Conservation (phyloP, 2,797 vertebrate genomes). For the Notolepis coatsorum region DNA sequence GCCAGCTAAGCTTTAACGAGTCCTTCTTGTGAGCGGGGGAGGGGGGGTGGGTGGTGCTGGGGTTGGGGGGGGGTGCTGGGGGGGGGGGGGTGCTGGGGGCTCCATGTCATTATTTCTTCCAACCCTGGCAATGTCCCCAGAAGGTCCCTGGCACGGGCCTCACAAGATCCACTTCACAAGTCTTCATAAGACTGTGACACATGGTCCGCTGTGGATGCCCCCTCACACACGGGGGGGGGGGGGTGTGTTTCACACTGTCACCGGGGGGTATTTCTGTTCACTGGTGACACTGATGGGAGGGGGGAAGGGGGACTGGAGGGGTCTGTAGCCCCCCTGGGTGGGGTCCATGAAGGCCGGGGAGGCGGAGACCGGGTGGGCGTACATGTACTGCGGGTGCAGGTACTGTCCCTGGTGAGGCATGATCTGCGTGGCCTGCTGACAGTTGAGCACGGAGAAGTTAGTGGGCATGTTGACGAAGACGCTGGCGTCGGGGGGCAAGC, state of each 20-base stretch:
- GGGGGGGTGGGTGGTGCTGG: too few species aligned
- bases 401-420: slow-evolving; percentile 96
- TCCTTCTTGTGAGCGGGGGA: slow-evolving; percentile 73
- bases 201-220: background rate
- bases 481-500: slow-evolving; percentile 91
- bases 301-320: slow-evolving; percentile 93
- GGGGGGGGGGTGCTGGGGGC: too few species aligned
- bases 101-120: too few species aligned
- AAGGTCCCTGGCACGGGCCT: slow-evolving; percentile 48
- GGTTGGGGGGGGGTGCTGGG: too few species aligned
- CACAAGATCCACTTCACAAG: slow-evolving; percentile 54
- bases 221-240: slow-evolving; percentile 34
- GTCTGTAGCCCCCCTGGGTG: slow-evolving; percentile 89
- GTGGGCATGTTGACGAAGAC: slow-evolving; percentile 98
- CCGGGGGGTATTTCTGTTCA: slow-evolving; percentile 94
- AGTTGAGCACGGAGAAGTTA: slow-evolving; percentile 97
- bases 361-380: slow-evolving; percentile 87
- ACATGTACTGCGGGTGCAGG: slow-evolving; percentile 95
- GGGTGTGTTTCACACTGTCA: slow-evolving; percentile 87
- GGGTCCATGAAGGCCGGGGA: slow-evolving; percentile 86
- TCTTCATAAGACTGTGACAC: slow-evolving; percentile 33
- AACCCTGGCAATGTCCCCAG: slow-evolving; percentile 26
- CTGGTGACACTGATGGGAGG: slow-evolving; percentile 74
- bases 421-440: slow-evolving; percentile 97
- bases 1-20: slow-evolving; percentile 57